Percentiles rank a stretch among this genome's conserved stretches.
phyloP scores from a whole-genome alignment of 2,888 invertebrate genomes.

The Linyphia triangularis region DNA sequence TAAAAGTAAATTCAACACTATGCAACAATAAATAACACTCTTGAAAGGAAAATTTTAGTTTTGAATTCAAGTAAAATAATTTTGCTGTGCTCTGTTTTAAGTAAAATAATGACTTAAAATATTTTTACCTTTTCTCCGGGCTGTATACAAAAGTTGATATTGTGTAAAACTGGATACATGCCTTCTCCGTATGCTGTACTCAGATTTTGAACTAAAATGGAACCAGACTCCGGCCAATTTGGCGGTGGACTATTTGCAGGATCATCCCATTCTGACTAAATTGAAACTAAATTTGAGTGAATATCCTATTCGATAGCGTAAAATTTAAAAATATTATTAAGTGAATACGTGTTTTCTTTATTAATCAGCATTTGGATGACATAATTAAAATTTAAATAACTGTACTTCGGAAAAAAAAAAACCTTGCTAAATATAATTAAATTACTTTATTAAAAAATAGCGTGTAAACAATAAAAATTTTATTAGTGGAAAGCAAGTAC shows the following conservation, averaged over 20 bases:
- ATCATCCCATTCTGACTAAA: constrained; percentile 78
- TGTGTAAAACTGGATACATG: constrained; percentile 90
- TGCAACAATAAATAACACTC: neutral
- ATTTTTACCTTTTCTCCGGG: constrained; percentile 91
- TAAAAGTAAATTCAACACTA: too few species aligned
- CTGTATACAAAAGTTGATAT: constrained; percentile 87
- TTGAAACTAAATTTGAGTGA: too few species aligned
- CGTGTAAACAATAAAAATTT: too few species aligned
- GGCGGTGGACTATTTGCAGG: constrained; percentile 82
- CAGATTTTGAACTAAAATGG: constrained; percentile 88
- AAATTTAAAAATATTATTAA: neutral
- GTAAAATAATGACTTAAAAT: too few species aligned
- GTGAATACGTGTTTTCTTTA: neutral
- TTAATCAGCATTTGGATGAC: neutral
- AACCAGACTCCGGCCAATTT: constrained; percentile 90
- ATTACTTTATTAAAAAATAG: too few species aligned
- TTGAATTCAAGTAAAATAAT: neutral
- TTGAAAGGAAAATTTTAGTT: neutral
- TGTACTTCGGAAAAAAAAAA: too few species aligned
- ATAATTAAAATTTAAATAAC: too few species aligned
- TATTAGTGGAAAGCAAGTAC: too few species aligned
- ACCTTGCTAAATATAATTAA: too few species aligned
- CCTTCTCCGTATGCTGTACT: constrained; percentile 92
- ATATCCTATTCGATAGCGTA: too few species aligned
- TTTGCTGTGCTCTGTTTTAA: too few species aligned